Percentiles rank a stretch among this genome's conserved stretches.
Conservation (phyloP, 2,888 invertebrate genomes). For the Patella depressa region DNA sequence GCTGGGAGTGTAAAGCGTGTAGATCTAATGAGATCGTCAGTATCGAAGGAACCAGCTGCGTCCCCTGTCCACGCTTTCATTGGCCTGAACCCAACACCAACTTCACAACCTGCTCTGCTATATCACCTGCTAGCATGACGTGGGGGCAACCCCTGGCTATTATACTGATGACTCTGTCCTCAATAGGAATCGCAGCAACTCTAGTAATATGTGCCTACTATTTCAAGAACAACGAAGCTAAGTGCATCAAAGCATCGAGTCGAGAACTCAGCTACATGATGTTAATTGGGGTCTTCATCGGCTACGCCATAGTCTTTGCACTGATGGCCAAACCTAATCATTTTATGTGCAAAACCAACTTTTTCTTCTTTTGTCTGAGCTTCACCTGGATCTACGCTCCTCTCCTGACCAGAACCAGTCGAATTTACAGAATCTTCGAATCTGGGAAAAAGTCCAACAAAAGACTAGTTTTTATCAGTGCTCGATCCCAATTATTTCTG, state of each 20-base stretch:
- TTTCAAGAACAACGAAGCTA: constrained; percentile 30
- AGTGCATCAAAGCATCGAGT: constrained; percentile 60
- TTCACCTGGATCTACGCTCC: constrained; percentile 45
- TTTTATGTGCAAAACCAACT: constrained; percentile 29
- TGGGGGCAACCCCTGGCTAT: constrained; percentile 24
- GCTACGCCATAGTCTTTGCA: constrained; percentile 46
- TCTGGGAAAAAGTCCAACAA: constrained; percentile 36
- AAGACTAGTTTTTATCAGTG: constrained; percentile 37
- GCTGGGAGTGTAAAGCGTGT: constrained; percentile 46
- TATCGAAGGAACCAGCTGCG: constrained; percentile 36
- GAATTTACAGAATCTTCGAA: constrained; percentile 48
- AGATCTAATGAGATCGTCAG: constrained; percentile 37
- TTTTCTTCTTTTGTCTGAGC: constrained; percentile 40
- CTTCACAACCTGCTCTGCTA: constrained; percentile 27
- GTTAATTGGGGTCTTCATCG: constrained; percentile 49
- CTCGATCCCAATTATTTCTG: constrained; percentile 37
- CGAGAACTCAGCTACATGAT: constrained; percentile 57
- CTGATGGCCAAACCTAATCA: constrained; percentile 44
- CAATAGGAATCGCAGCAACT: constrained; percentile 17
- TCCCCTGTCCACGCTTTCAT: constrained; percentile 31
- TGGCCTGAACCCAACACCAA: constrained; percentile 42
- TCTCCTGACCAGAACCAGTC: constrained; percentile 41
- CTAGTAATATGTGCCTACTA: constrained; percentile 22
- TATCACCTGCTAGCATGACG: constrained; percentile 20
- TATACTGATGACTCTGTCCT: constrained; percentile 22